phyloP scores from a whole-genome alignment of 2,888 invertebrate species.

The Caenorhabditis sulstoni region DNA sequence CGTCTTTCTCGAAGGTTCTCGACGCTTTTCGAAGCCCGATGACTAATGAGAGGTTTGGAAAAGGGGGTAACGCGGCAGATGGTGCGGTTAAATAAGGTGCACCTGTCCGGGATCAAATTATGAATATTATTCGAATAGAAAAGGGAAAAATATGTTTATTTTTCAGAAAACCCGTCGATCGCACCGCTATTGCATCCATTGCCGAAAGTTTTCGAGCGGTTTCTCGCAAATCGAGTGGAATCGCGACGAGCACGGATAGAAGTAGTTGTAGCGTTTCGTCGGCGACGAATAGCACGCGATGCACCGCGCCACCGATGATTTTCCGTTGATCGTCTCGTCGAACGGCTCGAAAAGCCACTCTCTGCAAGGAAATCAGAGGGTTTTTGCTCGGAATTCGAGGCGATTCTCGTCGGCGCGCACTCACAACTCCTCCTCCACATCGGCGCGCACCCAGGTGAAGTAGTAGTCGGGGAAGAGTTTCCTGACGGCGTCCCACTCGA shows the following conservation, averaged over 20 bases:
- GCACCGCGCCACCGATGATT: slow-evolving; percentile 24
- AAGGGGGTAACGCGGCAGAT: too few species aligned
- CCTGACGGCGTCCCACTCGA: slow-evolving; percentile 32
- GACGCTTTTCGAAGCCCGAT: too few species aligned
- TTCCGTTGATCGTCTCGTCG: slow-evolving; percentile 42
- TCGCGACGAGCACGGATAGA: slow-evolving; percentile 23
- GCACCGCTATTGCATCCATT: slow-evolving; percentile 33
- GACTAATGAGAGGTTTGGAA: too few species aligned
- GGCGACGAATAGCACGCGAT: slow-evolving; percentile 44
- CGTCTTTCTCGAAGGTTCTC: slow-evolving; percentile 18
- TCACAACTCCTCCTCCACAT: slow-evolving; percentile 45
- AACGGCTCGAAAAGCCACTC: slow-evolving; percentile 44
- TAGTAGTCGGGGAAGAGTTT: slow-evolving; percentile 39
- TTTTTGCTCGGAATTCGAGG: too few species aligned
- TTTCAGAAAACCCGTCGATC: neutral
- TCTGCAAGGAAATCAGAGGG: too few species aligned
- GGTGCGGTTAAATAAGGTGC: too few species aligned
- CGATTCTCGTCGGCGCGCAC: too few species aligned
- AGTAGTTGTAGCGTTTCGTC: slow-evolving; percentile 24
- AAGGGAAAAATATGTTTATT: too few species aligned
- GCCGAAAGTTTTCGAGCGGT: slow-evolving; percentile 16
- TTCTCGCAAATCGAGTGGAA: slow-evolving; percentile 41
- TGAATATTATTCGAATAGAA: too few species aligned
- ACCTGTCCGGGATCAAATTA: too few species aligned
- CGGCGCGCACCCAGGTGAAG: slow-evolving; percentile 32